phyloP scores from a whole-genome alignment of 2,113 vertebrate genomes.

The Vidua chalybeata region DNA sequence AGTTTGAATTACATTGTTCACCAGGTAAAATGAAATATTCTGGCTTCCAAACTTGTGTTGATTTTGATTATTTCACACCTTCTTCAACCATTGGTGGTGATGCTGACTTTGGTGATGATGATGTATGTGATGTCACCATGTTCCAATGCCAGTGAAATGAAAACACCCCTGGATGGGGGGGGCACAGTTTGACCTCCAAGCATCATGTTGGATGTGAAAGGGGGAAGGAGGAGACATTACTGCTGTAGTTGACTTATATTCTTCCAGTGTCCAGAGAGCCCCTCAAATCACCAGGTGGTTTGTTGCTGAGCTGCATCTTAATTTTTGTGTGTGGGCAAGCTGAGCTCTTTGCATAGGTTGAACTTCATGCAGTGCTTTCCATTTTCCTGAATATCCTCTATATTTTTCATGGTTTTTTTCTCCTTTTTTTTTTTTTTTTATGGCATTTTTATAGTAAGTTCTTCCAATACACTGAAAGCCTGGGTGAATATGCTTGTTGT shows the following conservation, averaged over 20 bases:
- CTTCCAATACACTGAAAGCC: not conserved
- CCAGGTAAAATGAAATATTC: slow-evolving; percentile 4
- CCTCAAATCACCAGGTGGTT: not conserved
- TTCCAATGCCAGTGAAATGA: not conserved
- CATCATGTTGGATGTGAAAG: not conserved
- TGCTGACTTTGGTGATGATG: not conserved
- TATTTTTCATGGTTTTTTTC: not conserved
- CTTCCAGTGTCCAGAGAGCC: not conserved
- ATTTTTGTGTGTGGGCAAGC: not conserved
- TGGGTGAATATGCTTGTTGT: not conserved
- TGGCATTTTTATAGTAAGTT: not conserved
- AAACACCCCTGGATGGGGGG: not conserved
- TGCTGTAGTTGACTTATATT: not conserved
- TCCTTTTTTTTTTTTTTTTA: not conserved
- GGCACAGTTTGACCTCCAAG: not conserved
- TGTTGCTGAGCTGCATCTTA: not conserved
- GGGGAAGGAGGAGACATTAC: not conserved
- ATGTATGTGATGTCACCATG: not conserved
- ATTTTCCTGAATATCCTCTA: not conserved
- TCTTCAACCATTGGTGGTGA: not conserved
- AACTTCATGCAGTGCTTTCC: not conserved
- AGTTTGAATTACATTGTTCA: slow-evolving; percentile 20
- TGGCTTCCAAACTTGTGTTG: slow-evolving; percentile 24
- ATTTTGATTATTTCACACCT: not conserved
- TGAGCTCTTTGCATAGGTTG: not conserved